These are phyloP conservation scores for Hetaerina titia DNA, from an alignment of 2,888 invertebrate species.

Conservation along the genomic window DNA sequence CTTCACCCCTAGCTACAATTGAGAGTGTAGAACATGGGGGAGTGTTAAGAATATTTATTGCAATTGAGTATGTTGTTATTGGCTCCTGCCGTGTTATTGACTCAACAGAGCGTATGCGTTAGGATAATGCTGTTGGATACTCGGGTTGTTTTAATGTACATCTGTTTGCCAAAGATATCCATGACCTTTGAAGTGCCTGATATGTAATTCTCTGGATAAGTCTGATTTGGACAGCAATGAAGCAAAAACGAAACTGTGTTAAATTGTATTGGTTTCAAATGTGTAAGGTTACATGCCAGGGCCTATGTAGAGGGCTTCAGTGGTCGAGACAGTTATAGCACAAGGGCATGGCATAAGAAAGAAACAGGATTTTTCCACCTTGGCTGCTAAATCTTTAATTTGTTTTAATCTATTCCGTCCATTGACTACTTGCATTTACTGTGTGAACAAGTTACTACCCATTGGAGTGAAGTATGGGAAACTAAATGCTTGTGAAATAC, in stretches of 20 bases:
- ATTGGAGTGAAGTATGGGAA: not conserved
- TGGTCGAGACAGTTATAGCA: not conserved
- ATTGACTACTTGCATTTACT: not conserved
- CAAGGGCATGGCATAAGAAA: not conserved
- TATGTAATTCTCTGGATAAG: not conserved
- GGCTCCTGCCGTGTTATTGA: not conserved
- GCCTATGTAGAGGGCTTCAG: not conserved
- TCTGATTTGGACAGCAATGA: not conserved
- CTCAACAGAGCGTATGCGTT: not conserved
- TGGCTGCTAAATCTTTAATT: not conserved
- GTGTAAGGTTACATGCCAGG: not conserved
- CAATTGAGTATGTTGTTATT: not conserved
- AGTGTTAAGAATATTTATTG: not conserved
- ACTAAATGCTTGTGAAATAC: not conserved
- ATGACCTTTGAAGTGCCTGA: not conserved
- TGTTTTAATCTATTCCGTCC: not conserved
- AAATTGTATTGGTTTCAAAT: not conserved
- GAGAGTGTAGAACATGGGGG: not conserved
- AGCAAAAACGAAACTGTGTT: not conserved
- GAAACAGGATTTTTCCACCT: not conserved
- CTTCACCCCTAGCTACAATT: not conserved
- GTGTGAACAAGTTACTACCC: constrained; percentile 27
- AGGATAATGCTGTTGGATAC: not conserved
- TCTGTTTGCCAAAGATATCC: constrained; percentile 31
- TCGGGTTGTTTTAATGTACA: not conserved